These are phyloP conservation scores for Gambusia affinis DNA, from an alignment of 2,113 vertebrate species.

Conservation along the genomic window DNA sequence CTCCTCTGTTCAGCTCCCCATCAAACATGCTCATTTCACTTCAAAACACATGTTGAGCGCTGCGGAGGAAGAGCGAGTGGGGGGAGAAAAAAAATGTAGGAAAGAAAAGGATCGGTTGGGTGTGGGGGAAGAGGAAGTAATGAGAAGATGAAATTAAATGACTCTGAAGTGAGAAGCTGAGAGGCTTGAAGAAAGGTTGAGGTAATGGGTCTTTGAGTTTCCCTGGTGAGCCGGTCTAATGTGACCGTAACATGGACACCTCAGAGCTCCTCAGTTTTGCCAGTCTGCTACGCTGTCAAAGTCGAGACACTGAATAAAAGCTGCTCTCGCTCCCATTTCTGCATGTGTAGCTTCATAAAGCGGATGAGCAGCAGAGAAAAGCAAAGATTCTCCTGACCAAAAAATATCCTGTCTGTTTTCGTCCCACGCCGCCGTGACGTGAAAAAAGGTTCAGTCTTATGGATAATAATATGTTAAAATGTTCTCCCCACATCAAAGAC, in stretches of 20 bases:
- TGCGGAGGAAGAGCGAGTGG: constrained; percentile 8
- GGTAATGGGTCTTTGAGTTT: neutral
- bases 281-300: constrained; percentile 22
- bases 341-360: constrained; percentile 13
- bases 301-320: constrained; percentile 7
- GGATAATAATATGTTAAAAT: too few relatives aligned
- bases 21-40: constrained; percentile 57
- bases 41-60: constrained; percentile 47
- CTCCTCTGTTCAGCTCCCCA: constrained; percentile 53
- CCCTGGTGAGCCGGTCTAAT: neutral
- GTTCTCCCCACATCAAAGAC: too few relatives aligned
- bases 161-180: constrained; percentile 8
- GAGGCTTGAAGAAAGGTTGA: constrained; percentile 16
- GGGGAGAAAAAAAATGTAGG: neutral
- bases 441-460: too few relatives aligned
- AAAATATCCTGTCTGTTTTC: too few relatives aligned
- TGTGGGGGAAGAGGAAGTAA: neutral
- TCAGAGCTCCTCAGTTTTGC: constrained; percentile 23
- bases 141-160: constrained; percentile 4
- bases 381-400: too few relatives aligned
- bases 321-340: neutral
- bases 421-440: too few relatives aligned
- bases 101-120: neutral
- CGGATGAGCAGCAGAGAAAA: neutral
- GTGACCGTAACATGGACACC: constrained; percentile 7